These are phyloP conservation scores for Tarsius wallacei DNA, from an alignment of 2,797 vertebrate species.

Conservation along the genomic window DNA sequence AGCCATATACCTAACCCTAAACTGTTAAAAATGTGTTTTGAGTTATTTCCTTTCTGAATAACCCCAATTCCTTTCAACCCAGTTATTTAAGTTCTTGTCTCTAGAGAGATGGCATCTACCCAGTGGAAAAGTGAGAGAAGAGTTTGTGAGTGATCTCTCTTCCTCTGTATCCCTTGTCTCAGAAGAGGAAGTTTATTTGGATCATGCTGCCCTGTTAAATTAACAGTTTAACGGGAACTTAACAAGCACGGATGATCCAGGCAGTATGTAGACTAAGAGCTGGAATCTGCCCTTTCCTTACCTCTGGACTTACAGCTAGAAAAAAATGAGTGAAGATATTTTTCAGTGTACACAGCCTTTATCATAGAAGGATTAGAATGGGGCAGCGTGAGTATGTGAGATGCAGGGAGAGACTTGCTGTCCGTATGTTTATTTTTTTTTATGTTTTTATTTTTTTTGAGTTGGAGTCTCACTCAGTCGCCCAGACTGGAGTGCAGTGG, in stretches of 20 bases:
- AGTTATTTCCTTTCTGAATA: conserved; percentile 52
- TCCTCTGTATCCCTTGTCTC: not conserved
- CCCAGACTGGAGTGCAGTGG: too few species aligned
- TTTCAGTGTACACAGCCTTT: not conserved
- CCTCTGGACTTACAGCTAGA: not conserved
- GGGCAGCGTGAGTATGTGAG: not conserved
- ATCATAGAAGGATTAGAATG: conserved; percentile 18
- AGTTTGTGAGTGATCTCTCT: not conserved
- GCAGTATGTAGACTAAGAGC: not conserved
- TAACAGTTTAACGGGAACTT: conserved; percentile 13
- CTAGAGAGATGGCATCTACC: not conserved
- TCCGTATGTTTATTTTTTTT: not conserved
- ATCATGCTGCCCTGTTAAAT: not conserved
- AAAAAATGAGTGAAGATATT: not conserved
- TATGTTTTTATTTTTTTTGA: too few species aligned
- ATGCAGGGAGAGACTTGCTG: not conserved
- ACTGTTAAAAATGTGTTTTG: not conserved
- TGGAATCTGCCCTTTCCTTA: not conserved
- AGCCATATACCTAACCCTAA: too few species aligned
- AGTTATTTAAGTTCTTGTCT: not conserved
- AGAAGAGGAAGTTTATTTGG: conserved; percentile 35
- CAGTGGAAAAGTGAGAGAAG: not conserved
- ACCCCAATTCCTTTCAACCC: not conserved
- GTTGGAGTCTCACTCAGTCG: too few species aligned
- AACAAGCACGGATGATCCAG: not conserved